phyloP scores from a whole-genome alignment of 2,113 vertebrate species.

The Capricornis sumatraensis region DNA sequence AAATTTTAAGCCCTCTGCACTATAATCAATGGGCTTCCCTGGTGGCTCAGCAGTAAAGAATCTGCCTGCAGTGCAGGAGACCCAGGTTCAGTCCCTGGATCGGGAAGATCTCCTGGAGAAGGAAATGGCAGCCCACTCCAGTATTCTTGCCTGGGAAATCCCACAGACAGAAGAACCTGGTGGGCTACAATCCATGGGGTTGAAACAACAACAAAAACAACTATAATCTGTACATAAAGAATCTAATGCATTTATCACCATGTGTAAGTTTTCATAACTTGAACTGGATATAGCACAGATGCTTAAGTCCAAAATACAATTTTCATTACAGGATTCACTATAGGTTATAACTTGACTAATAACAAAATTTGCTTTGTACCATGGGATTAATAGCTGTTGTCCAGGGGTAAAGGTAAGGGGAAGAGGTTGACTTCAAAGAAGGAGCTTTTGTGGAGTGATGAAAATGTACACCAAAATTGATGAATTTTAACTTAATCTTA shows the following conservation, averaged over 20 bases:
- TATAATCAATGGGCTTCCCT: neutral
- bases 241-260: constrained; percentile 7
- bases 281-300: neutral
- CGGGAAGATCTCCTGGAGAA: neutral
- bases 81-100: neutral
- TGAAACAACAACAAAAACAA: neutral
- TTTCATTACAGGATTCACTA: neutral
- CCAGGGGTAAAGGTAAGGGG: neutral
- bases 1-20: neutral
- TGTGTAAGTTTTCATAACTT: constrained; percentile 18
- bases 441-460: neutral
- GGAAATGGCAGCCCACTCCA: neutral
- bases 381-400: constrained; percentile 28
- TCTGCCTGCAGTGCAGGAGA: neutral
- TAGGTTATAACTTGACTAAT: constrained; percentile 10
- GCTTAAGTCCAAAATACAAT: neutral
- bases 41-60: neutral
- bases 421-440: neutral
- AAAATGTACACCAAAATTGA: neutral
- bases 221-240: neutral
- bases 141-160: neutral
- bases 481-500: constrained; percentile 23
- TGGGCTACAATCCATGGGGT: neutral
- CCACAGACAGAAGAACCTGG: neutral
- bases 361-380: constrained; percentile 26